A percentile compares a stretch with the other conserved stretches of the same genome.
Conservation (phyloP, 2,888 invertebrate genomes). For the Corbicula japonica region DNA sequence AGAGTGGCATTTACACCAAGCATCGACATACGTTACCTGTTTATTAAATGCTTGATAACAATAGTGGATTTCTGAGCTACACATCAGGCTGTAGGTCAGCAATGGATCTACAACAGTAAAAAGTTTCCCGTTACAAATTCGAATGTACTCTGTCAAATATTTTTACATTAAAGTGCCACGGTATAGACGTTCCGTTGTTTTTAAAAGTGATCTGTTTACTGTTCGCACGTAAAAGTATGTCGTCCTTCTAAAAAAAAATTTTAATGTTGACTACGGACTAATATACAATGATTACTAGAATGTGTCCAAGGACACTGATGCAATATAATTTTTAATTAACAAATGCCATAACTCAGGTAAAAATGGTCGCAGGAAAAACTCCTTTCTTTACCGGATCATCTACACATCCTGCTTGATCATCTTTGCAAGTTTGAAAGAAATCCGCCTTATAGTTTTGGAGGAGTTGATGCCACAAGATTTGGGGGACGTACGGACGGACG, state of each 20-base stretch:
- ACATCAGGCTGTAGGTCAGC: not conserved
- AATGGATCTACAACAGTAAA: not conserved
- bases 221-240: not conserved
- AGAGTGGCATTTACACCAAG: conserved; percentile 31
- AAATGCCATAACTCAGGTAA: too few relatives aligned
- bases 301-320: too few relatives aligned
- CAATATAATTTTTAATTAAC: too few relatives aligned
- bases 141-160: conserved; percentile 2
- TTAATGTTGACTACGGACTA: not conserved
- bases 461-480: too few relatives aligned
- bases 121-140: not conserved
- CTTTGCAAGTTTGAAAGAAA: too few relatives aligned
- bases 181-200: not conserved
- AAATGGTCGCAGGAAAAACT: too few relatives aligned
- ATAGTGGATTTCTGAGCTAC: not conserved
- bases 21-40: conserved; percentile 9
- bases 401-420: too few relatives aligned
- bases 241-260: not conserved
- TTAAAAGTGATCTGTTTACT: not conserved
- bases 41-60: conserved; percentile 14
- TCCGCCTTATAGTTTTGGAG: too few relatives aligned
- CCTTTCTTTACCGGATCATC: too few relatives aligned
- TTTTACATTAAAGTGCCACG: not conserved
- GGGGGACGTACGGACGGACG: too few relatives aligned
- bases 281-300: not conserved